Evolutionary conservation across 1,140 invertebrate genomes (phyloP), one percentile per base, ranked within the genome.

Genomic region (Antheraea pernyi): DNA sequence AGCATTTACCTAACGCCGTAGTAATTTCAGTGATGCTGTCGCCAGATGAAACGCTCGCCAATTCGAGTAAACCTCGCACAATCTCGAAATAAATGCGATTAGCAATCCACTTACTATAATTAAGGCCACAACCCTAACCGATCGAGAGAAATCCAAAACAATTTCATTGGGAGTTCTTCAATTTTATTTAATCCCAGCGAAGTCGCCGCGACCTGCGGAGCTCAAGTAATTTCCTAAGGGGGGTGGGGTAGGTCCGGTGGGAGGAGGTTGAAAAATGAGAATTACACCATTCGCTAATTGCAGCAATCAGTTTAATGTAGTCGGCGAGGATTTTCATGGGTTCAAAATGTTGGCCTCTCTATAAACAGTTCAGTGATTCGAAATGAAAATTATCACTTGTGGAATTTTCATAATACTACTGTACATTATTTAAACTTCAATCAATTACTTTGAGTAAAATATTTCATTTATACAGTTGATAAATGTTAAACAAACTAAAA

Each of bases 251-350:
- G 66, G 71, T 60, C 77, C 68, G 71, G 65, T 48, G 70, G 80
- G 77, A 74, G 76, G 69, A 63, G 79, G 75, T 79, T 83, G 82
- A 89, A 86, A 85, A 88, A 89, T 82, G 86, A 87, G 85, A 88
- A 88, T 88, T 88, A 91, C 86, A 87, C 85, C 86, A 89, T 89
- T 85, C 88, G 83, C 86, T 91, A 91, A 91, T 91, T 91, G 85
- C 84, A 79, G 86, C 85, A 89, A 91, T 91, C 88, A 88, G 81
- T 89, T 86, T 91, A 91, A 91, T 91, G 88, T 91, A 89, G 86
- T 89, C 86, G 84, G 82, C 84, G 83, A 84, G 84, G 83, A 84
- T 77, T 30, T 36, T 30, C 9, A 36, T 61, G 30, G 10, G 19
- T 22, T 22, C 19, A 74, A 72, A 76, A 81, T 79, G 77, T 78